Conservation (phyloP, 2,113 vertebrate species). For the Cettia cetti region DNA sequence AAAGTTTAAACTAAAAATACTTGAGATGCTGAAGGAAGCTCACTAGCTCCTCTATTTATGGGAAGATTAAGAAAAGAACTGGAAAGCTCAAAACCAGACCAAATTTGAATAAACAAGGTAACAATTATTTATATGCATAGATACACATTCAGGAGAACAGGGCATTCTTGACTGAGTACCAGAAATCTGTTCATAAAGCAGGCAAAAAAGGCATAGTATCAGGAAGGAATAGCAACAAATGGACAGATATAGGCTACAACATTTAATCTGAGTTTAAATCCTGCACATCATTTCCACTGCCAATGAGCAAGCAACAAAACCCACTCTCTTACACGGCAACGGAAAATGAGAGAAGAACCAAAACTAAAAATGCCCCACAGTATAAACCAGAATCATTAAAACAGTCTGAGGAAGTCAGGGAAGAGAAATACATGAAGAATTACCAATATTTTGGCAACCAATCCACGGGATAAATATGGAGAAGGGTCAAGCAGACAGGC, state of each 20-base stretch:
- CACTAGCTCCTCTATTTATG: not conserved
- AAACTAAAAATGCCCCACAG: not conserved
- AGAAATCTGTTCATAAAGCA: constrained; percentile 7
- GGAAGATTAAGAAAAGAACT: not conserved
- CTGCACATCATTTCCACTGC: not conserved
- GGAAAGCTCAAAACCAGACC: constrained; percentile 10
- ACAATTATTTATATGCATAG: constrained; percentile 15
- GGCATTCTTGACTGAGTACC: not conserved
- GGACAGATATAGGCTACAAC: not conserved
- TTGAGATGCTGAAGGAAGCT: not conserved
- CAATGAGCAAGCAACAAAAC: not conserved
- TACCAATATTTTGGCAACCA: not conserved
- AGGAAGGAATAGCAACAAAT: not conserved
- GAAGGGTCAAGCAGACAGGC: not conserved
- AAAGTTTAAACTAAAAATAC: constrained; percentile 9
- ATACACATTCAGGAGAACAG: not conserved
- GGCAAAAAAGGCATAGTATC: not conserved
- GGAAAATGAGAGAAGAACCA: not conserved
- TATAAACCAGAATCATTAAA: not conserved
- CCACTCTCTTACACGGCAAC: not conserved
- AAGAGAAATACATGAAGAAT: not conserved
- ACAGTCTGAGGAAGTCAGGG: not conserved
- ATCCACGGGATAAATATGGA: not conserved
- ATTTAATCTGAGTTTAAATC: not conserved
- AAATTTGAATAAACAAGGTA: constrained; percentile 8